Evolutionary conservation across 2,888 invertebrate genomes (phyloP).

Genomic region (Pegoplata infirma): DNA sequence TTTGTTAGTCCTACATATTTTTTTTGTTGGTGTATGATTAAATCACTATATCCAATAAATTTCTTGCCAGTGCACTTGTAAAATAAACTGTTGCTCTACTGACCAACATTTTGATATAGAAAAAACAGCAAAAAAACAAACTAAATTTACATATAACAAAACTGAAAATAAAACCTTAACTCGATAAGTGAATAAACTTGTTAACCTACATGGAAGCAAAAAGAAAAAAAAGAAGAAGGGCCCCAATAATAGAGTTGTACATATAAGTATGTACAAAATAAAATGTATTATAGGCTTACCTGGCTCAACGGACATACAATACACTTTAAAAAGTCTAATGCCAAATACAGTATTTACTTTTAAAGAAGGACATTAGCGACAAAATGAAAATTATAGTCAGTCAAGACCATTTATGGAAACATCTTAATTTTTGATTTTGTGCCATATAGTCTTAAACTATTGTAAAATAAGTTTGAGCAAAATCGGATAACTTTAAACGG

Average conservation of each 20-base stretch:
- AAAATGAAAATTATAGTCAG: no score
- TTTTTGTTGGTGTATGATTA: no score
- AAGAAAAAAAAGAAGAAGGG: background rate
- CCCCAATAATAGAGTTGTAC: background rate
- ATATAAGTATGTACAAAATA: background rate
- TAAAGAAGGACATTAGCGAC: no score
- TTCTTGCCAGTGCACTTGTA: no score
- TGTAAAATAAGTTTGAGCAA: no score
- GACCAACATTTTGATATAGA: conserved; percentile 52
- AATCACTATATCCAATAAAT: no score
- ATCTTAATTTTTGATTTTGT: no score
- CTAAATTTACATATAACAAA: background rate
- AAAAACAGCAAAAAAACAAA: background rate
- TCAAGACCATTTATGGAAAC: no score
- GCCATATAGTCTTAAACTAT: no score
- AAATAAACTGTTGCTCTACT: conserved; percentile 50
- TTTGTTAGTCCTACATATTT: no score
- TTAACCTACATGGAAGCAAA: conserved; percentile 63
- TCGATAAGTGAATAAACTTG: conserved; percentile 61
- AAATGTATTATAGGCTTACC: background rate
- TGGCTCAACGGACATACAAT: background rate
- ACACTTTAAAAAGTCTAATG: background rate
- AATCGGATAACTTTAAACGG: no score
- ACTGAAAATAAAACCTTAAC: conserved; percentile 36
- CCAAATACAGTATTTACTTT: background rate